A percentile compares a stretch with the other conserved stretches of the same genome.
Evolutionary conservation across 2,113 vertebrate genomes (phyloP).

Genomic region (human): GRCh38 chr5:179327001-179327500

Average conservation of each 20-base stretch:
- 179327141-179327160: constrained; percentile 8
- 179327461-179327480: too few species aligned
- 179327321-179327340: not conserved
- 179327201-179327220: not conserved
- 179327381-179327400: not conserved
- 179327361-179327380: not conserved
- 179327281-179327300: not conserved
- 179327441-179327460: too few species aligned
- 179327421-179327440: not conserved
- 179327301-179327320: not conserved
- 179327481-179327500: rapidly evolving
- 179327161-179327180: constrained; percentile 51
- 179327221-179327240: not conserved
- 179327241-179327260: not conserved
- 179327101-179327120: not conserved
- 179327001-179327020: rapidly evolving
- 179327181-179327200: not conserved
- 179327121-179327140: constrained; percentile 38
- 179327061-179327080: not conserved
- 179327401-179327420: not conserved
- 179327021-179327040: rapidly evolving
- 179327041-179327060: not conserved
- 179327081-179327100: not conserved
- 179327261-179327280: not conserved
- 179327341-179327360: not conserved